These are phyloP conservation scores for Dysdera silvatica DNA, from an alignment of 1,140 invertebrate species.

Conservation along the genomic window DNA sequence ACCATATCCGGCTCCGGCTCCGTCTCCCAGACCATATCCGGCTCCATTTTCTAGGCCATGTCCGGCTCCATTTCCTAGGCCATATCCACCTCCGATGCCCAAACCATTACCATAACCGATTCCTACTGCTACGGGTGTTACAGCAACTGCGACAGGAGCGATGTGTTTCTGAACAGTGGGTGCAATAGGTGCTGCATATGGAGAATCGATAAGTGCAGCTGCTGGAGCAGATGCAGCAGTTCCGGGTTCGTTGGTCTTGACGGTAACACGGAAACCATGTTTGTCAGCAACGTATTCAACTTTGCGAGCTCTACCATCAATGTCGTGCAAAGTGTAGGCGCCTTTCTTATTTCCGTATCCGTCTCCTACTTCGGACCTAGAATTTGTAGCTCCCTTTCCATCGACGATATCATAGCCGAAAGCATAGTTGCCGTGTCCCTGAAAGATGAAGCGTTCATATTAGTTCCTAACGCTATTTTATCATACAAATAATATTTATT, in stretches of 20 bases:
- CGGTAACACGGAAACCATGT: conserved; percentile 9
- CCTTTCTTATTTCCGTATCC: conserved; percentile 30
- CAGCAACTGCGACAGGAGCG: not conserved
- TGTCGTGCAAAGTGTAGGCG: conserved; percentile 17
- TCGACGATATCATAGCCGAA: conserved; percentile 34
- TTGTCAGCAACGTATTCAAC: conserved; percentile 25
- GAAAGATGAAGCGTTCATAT: too few species aligned
- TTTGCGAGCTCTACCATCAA: conserved; percentile 18
- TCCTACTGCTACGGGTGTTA: not conserved
- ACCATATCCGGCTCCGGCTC: not conserved
- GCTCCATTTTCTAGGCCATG: not conserved
- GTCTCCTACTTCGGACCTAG: conserved; percentile 33
- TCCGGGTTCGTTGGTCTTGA: conserved; percentile 19
- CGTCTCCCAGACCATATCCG: not conserved
- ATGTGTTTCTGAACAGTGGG: not conserved
- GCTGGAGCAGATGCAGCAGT: conserved; percentile 16
- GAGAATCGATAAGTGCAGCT: conserved; percentile 7
- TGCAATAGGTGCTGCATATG: too few species aligned
- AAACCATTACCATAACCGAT: not conserved
- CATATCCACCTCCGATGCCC: not conserved
- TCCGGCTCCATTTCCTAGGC: not conserved
- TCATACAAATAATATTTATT: too few species aligned
- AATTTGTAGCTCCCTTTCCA: conserved; percentile 31
- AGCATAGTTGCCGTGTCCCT: conserved; percentile 33
- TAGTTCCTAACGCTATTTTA: too few species aligned